Base-by-base conservation (phyloP, 2,888 invertebrate species). In the Desoria tigrina region DNA sequence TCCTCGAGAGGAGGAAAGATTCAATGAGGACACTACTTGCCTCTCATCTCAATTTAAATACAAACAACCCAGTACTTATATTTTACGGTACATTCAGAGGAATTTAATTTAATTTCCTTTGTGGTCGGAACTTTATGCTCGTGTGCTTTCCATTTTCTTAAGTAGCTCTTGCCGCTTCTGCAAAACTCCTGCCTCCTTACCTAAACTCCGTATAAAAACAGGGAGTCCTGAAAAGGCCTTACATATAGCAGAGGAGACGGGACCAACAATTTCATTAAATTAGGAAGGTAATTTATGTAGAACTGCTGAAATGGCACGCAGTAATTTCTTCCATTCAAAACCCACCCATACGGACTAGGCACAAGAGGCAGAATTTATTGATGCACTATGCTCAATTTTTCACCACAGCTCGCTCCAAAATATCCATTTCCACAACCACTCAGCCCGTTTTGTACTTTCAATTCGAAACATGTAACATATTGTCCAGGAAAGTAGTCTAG, bases 61-160 rank as follows among this genome's bases (percentile, higher is more conserved):
- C 55, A 28, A 28, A n/a, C 51, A 51, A n/a, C n/a, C n/a, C 26
- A 4, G 32, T 55, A 42, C 57, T 57, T 57, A 23, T 37, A 57
- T 57, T 37, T 57, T 42, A 42, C 23, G 3, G 57, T 57, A 57
- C 57, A 57, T 57, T 37, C 57, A 11, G 26, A 57, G 42, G 57
- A 42, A 57, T 57, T 37, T 57, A 42, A 57, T 57, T 57, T 57
- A 57, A 57, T 57, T 42, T 39, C 57, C 42, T 57, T 42, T 57
- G 42, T 57, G 57, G 57, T 57, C 32, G 39, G 16, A 55, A 28
- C 14, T 55, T 27, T 55, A 55, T 16, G 28, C 6, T 27, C 27
- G n/a, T 24, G 42, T 37, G 57, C 57, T 37, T 57, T 57, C 42
- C 57, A 57, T 57, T 57, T 57, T 57, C 57, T 57, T 42, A 57